Evolutionary conservation across 1,140 invertebrate species (phyloP).

Genomic region (Oedothorax gibbosus): DNA sequence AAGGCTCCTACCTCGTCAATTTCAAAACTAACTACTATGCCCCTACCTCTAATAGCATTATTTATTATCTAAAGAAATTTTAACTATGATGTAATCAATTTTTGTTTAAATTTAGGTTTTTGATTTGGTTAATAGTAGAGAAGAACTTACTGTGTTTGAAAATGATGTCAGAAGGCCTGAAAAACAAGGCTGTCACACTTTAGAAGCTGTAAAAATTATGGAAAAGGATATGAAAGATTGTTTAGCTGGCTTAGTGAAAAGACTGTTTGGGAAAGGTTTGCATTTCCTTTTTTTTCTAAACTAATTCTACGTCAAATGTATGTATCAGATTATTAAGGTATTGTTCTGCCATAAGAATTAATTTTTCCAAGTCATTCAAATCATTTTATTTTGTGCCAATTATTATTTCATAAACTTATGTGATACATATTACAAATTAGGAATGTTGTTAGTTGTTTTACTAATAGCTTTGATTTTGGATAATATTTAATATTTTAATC

Average conservation of each 20-base stretch:
- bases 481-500: no score
- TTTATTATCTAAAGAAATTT: background rate
- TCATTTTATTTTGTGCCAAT: background rate
- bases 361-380: background rate
- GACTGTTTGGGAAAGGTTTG: slow-evolving; percentile 85
- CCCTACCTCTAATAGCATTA: no score
- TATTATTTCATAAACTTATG: no score
- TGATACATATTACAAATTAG: no score
- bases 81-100: background rate
- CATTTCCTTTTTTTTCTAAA: background rate
- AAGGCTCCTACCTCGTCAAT: no score
- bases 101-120: slow-evolving; percentile 54
- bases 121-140: slow-evolving; percentile 62
- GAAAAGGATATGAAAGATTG: slow-evolving; percentile 88
- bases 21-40: no score
- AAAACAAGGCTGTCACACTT: slow-evolving; percentile 88
- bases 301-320: background rate
- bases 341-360: background rate
- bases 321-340: background rate
- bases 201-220: slow-evolving; percentile 88
- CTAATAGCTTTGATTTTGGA: no score
- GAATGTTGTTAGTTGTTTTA: no score
- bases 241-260: slow-evolving; percentile 79
- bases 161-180: slow-evolving; percentile 74
- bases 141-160: slow-evolving; percentile 68